Base-by-base conservation (phyloP, 2,888 invertebrate genomes). In the Amiota communis region DNA sequence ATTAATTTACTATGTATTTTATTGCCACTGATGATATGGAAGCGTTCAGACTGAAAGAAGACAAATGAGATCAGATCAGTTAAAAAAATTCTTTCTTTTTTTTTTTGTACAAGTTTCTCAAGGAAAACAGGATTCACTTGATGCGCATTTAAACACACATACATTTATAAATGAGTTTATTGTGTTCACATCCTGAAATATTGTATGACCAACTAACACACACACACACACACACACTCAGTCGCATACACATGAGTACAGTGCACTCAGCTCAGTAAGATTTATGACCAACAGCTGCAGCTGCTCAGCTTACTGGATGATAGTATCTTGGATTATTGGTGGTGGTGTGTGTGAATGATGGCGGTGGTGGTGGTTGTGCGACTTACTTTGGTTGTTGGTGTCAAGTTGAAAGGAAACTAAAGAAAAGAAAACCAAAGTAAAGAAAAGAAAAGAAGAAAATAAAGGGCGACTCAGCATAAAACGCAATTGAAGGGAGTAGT, bases 41-140 rank as follows among this genome's bases (percentile, higher is more conserved):
- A 74, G 59, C 74, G 46, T 20, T 46, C 57, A 64, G 59, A 73
- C 77, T 74, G 56, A 71, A 20, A 61, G 3, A 67, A 36, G 36
- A 36, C 8, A 36, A 36, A 36, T 36, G 36, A 36, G 36, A 36
- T 6, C 6, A 36, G 36, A 36, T 36, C 64, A 70, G 69, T 74
- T 67, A 71, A 64, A 56, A 63, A 68, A 47, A 17, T 64, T 8
- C 8, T 2, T 47, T 11, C 46, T 53, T 53, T 53, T 10, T 53
- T 12, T n/a, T 4, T n/a, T 53, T 12, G 2, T 6, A 23, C 82
- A 76, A 81, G 82, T 83, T 2, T 6, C 86, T 83, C 64, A 81
- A 83, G 82, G 82, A 86, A 84, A 83, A 83, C 82, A 83, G 86
- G 86, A 83, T 86, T 81, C 82, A 86, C 84, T 79, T 81, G 83